phyloP scores from a whole-genome alignment of 2,888 invertebrate species.

The Anarsia innoxiella region DNA sequence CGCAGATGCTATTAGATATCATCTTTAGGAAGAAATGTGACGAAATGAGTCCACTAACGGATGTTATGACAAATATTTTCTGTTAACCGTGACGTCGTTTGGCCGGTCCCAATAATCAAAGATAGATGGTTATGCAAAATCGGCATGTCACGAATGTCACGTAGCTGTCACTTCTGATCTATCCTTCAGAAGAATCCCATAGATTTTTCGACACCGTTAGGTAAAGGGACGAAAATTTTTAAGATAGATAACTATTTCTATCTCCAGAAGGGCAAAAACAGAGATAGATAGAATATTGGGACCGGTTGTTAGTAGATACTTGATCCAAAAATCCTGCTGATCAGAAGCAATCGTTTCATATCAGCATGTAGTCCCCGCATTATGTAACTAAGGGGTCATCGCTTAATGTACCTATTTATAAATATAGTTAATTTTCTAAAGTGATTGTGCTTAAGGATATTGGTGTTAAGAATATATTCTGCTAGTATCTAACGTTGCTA shows the following conservation, averaged over 20 bases:
- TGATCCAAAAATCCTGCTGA: slow-evolving; percentile 12
- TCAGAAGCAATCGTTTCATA: slow-evolving; percentile 22
- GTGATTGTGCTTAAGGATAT: slow-evolving; percentile 61
- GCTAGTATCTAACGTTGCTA: slow-evolving; percentile 50
- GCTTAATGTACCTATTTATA: slow-evolving; percentile 33
- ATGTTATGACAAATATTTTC: no score
- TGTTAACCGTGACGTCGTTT: no score
- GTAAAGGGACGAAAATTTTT: not conserved
- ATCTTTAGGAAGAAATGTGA: no score
- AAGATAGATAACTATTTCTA: no score
- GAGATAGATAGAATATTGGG: no score
- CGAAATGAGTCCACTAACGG: no score
- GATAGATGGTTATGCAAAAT: no score
- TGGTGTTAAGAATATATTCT: slow-evolving; percentile 43
- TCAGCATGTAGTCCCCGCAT: slow-evolving; percentile 13
- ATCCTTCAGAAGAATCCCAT: no score
- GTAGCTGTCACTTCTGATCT: no score
- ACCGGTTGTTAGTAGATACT: not conserved
- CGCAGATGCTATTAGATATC: slow-evolving; percentile 17
- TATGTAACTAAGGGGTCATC: slow-evolving; percentile 2
- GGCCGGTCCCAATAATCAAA: no score
- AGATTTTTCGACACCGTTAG: not conserved
- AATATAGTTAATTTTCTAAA: slow-evolving; percentile 48
- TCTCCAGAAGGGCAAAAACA: no score
- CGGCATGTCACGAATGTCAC: slow-evolving; percentile 18